Percentiles rank a stretch among this genome's conserved stretches.
Evolutionary conservation across 2,113 vertebrate genomes (phyloP).

Genomic region (Megalops atlanticus): DNA sequence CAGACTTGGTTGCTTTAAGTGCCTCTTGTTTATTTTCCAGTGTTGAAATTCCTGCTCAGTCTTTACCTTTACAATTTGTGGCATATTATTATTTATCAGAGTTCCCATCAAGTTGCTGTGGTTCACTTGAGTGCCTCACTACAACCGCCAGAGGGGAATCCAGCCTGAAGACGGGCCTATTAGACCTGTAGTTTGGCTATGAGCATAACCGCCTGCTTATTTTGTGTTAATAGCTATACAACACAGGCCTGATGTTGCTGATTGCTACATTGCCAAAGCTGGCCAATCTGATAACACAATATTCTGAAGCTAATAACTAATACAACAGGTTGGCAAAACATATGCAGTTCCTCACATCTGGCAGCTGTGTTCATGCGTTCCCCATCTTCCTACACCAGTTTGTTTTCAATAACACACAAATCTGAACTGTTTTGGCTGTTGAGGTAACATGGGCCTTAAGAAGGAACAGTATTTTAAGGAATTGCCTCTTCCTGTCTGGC

Average conservation of each 20-base stretch:
- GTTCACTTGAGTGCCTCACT: constrained; percentile 10
- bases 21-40: background rate
- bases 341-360: background rate
- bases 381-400: background rate
- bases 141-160: background rate
- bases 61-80: constrained; percentile 20
- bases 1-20: background rate
- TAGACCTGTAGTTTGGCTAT: background rate
- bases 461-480: background rate
- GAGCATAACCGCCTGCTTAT: background rate
- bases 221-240: background rate
- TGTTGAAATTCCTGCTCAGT: background rate
- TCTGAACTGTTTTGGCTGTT: background rate
- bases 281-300: background rate
- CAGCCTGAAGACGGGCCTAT: constrained; percentile 1
- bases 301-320: constrained; percentile 1
- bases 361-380: background rate
- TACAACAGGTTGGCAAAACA: constrained; percentile 13
- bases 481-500: background rate
- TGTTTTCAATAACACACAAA: constrained; percentile 13
- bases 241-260: background rate
- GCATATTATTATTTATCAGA: background rate
- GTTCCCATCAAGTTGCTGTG: background rate
- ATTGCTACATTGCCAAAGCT: background rate
- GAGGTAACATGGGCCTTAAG: background rate